Conservation (phyloP, 2,888 invertebrate genomes). For the Andrena hattorfiana region DNA sequence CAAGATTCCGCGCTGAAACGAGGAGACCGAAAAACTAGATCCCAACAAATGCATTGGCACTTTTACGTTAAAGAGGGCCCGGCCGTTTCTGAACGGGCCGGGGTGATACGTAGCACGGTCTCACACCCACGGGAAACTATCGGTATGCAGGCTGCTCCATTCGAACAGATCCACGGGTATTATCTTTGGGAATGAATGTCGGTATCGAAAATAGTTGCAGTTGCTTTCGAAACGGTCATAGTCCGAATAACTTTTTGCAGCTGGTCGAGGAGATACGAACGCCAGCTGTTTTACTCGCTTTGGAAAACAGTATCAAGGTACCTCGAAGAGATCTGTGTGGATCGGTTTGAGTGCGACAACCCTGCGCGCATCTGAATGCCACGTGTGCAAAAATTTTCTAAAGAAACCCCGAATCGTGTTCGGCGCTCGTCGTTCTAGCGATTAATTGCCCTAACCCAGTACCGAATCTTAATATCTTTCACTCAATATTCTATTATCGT, state of each 20-base stretch:
- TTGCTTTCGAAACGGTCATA: too few relatives aligned
- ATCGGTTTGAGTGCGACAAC: too few relatives aligned
- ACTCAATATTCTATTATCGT: background rate
- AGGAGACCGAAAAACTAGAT: slow-evolving; percentile 22
- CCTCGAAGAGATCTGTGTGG: too few relatives aligned
- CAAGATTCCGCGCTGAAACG: background rate
- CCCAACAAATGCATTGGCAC: slow-evolving; percentile 57
- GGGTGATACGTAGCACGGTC: slow-evolving; percentile 13
- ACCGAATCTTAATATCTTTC: background rate
- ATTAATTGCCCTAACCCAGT: slow-evolving; percentile 15
- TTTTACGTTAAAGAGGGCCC: slow-evolving; percentile 11
- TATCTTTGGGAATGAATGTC: too few relatives aligned
- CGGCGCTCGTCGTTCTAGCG: background rate
- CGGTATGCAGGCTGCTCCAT: slow-evolving; percentile 4
- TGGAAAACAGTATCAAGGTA: too few relatives aligned
- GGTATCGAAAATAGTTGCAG: too few relatives aligned
- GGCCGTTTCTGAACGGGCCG: background rate
- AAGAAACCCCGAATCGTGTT: background rate
- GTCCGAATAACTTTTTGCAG: too few relatives aligned
- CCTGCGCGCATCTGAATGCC: slow-evolving; percentile 14
- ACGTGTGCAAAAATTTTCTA: background rate
- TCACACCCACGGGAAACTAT: slow-evolving; percentile 38
- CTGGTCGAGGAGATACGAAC: too few relatives aligned
- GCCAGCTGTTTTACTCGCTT: too few relatives aligned
- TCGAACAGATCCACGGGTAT: too few relatives aligned